Conservation (phyloP, 2,888 invertebrate species). For the Toxonevra muliebris region DNA sequence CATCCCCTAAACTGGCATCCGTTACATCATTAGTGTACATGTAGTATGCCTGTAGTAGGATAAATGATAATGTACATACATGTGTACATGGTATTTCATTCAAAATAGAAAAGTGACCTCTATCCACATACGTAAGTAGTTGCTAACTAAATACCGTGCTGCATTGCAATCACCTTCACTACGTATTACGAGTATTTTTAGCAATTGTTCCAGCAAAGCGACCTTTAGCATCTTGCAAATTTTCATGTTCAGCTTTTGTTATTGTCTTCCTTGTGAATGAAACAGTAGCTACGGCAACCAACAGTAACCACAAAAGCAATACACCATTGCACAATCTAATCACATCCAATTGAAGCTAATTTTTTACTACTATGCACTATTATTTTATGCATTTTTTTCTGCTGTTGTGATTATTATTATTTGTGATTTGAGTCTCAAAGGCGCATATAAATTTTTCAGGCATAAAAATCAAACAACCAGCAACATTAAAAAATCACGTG, state of each 20-base stretch:
- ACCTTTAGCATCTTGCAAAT: slow-evolving; percentile 4
- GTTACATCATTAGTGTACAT: too few species aligned
- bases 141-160: neutral
- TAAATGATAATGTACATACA: too few species aligned
- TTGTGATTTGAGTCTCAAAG: neutral
- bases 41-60: too few species aligned
- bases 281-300: neutral
- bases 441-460: neutral
- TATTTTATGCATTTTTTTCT: neutral
- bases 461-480: neutral
- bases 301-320: neutral
- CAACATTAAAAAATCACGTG: neutral
- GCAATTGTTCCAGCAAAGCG: neutral
- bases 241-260: slow-evolving; percentile 8
- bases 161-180: neutral
- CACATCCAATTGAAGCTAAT: slow-evolving; percentile 9
- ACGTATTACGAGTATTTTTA: neutral
- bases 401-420: neutral
- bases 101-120: neutral
- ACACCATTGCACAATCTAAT: slow-evolving; percentile 21
- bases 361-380: neutral
- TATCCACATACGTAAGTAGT: too few species aligned
- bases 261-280: slow-evolving; percentile 9
- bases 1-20: too few species aligned
- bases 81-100: too few species aligned